Evolutionary conservation across 2,797 vertebrate species (phyloP).

Genomic region (Acrossocheilus fasciatus): DNA sequence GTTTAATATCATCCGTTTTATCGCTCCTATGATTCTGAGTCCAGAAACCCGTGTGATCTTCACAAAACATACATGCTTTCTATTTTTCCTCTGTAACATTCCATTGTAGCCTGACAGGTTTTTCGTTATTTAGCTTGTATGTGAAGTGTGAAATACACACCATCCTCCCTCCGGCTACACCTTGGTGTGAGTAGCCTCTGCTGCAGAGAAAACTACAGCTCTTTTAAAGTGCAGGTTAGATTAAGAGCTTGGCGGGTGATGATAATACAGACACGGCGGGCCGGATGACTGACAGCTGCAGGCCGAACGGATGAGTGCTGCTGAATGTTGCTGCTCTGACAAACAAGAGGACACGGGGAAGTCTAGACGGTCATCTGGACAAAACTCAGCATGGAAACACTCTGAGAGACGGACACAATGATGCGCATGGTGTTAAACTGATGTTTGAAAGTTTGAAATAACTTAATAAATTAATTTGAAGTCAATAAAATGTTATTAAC

Average conservation of each 20-base stretch:
- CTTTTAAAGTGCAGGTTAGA: conserved; percentile 26
- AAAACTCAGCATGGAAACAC: not conserved
- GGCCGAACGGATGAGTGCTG: not conserved
- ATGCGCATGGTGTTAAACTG: not conserved
- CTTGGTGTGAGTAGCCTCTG: conserved; percentile 4
- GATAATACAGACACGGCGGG: conserved; percentile 34
- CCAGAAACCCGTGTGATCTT: not conserved
- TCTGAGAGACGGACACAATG: not conserved
- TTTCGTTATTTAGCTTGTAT: conserved; percentile 32
- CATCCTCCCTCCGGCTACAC: not conserved
- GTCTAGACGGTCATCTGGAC: too few relatives aligned
- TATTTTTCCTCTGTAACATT: conserved; percentile 13
- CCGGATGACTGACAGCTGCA: conserved; percentile 47
- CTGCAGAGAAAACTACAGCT: conserved; percentile 4
- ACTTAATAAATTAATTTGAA: not conserved
- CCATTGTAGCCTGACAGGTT: not conserved
- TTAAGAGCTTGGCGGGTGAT: conserved; percentile 42
- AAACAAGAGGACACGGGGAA: not conserved
- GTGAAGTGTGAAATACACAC: conserved; percentile 16
- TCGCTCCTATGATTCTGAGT: not conserved
- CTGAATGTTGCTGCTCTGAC: conserved; percentile 31
- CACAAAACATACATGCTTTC: conserved; percentile 1
- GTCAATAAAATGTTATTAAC: too few relatives aligned
- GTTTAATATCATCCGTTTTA: not conserved
- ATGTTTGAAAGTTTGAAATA: not conserved